These are phyloP conservation scores for Cephus spinipes DNA, from an alignment of 2,888 invertebrate genomes.

Conservation along the genomic window DNA sequence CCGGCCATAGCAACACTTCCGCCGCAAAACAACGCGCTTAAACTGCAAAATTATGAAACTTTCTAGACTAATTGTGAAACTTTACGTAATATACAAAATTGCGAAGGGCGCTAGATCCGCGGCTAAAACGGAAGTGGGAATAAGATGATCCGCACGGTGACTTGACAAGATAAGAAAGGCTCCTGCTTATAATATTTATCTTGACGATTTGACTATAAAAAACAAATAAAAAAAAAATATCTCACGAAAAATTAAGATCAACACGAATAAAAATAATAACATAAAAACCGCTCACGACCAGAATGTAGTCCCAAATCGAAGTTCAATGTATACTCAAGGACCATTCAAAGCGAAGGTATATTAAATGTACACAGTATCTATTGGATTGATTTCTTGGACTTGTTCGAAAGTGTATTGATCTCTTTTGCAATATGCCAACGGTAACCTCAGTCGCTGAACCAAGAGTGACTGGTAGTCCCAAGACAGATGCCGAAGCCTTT, in stretches of 20 bases:
- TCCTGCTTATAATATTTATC: not conserved
- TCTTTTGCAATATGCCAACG: not conserved
- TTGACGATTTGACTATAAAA: no score
- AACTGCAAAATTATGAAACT: slow-evolving; percentile 61
- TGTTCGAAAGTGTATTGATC: not conserved
- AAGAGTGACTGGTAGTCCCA: not conserved
- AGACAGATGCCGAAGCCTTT: not conserved
- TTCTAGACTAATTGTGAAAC: slow-evolving; percentile 62
- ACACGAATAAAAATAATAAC: not conserved
- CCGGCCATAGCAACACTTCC: slow-evolving; percentile 38
- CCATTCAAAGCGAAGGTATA: not conserved
- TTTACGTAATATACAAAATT: slow-evolving; percentile 55
- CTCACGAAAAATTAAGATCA: not conserved
- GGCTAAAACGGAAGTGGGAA: slow-evolving; percentile 7
- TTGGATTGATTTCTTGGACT: not conserved
- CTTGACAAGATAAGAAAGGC: slow-evolving; percentile 33
- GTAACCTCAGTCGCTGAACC: not conserved
- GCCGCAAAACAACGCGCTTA: slow-evolving; percentile 56
- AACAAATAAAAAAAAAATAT: no score
- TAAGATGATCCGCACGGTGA: slow-evolving; percentile 24
- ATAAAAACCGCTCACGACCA: not conserved
- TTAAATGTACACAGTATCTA: not conserved
- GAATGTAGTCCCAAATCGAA: not conserved
- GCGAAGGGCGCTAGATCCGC: slow-evolving; percentile 27
- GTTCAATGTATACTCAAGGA: not conserved